Percentiles rank a stretch among this genome's conserved stretches.
Evolutionary conservation across 2,113 vertebrate species (phyloP).

Genomic region (Saimiri boliviensis): DNA sequence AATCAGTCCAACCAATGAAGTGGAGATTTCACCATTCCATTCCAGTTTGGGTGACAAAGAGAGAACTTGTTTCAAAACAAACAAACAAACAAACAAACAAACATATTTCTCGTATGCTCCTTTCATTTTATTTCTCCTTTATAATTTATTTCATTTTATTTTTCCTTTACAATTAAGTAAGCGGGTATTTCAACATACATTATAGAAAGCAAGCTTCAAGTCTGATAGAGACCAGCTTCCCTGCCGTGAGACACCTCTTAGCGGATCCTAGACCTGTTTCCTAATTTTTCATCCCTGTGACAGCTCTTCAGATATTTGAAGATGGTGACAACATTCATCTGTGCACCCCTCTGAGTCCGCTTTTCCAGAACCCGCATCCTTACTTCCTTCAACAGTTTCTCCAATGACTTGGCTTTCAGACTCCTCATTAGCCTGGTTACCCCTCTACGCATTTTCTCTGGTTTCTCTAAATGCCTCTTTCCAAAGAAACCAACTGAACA

Average conservation of each 20-base stretch:
- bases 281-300: background rate
- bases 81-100: too few relatives aligned
- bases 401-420: background rate
- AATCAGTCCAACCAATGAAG: too few relatives aligned
- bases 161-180: background rate
- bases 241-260: rapidly evolving
- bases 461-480: background rate
- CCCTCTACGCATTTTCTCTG: background rate
- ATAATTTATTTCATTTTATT: background rate
- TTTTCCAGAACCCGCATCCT: background rate
- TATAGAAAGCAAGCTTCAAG: background rate
- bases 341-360: too few relatives aligned
- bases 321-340: background rate
- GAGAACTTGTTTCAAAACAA: too few relatives aligned
- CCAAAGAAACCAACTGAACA: background rate
- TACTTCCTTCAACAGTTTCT: background rate
- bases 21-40: too few relatives aligned
- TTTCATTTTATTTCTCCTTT: background rate
- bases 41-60: too few relatives aligned
- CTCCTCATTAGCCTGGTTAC: background rate
- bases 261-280: background rate
- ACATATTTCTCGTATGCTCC: background rate
- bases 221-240: background rate
- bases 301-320: background rate
- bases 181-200: background rate